These are phyloP conservation scores for Noctilio leporinus DNA, from an alignment of 2,113 vertebrate genomes.

Conservation along the genomic window DNA sequence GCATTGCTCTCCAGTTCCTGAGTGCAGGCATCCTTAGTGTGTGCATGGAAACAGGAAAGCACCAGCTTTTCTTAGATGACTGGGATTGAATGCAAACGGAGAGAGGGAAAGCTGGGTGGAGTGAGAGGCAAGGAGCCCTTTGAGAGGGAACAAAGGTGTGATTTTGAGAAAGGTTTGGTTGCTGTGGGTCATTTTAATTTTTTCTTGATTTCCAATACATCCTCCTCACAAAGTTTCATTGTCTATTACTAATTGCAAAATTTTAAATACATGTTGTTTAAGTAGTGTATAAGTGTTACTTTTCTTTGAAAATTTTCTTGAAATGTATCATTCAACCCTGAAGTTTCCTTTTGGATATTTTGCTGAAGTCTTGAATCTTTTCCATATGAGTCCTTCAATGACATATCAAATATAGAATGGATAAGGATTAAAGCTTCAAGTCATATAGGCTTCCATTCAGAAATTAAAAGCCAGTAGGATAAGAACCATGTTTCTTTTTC, in stretches of 20 bases:
- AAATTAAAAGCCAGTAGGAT: constrained; percentile 33
- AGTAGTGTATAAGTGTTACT: neutral
- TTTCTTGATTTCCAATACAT: neutral
- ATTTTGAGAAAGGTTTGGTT: neutral
- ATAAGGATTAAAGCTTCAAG: neutral
- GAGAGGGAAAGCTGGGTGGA: neutral
- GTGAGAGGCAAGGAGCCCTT: neutral
- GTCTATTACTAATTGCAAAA: neutral
- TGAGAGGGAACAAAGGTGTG: neutral
- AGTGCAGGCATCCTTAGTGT: neutral
- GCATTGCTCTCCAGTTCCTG: neutral
- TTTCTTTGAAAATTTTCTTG: neutral
- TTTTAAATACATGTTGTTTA: neutral
- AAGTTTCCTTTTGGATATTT: constrained; percentile 35
- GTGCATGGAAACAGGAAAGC: neutral
- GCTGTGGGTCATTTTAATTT: neutral
- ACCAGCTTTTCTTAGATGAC: neutral
- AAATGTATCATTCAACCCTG: neutral
- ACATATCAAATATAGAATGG: neutral
- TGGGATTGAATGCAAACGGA: neutral
- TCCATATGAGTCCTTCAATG: neutral
- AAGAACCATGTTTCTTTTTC: neutral
- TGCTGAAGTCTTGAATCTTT: neutral
- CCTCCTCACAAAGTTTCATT: neutral
- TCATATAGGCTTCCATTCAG: neutral